Base-by-base conservation (phyloP, 1,140 invertebrate genomes). In the Arctopsyche grandis region DNA sequence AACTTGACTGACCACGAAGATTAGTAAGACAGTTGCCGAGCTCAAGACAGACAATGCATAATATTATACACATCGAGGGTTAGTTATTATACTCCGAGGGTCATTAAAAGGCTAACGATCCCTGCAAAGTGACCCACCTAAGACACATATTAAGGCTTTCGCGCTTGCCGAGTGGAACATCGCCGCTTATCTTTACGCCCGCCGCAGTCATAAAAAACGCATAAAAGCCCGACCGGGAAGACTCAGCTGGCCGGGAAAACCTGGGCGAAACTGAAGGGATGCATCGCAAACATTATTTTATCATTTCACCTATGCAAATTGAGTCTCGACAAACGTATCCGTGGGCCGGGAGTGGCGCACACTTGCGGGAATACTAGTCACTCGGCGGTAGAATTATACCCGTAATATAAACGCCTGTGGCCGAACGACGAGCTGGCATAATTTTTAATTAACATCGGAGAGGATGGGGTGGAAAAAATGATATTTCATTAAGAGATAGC, bases 111-210 rank as follows among this genome's bases (percentile, higher is more conserved):
- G 29, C 46, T 38, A 38, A 71, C 24, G 60, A 16, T 52, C 24
- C 60, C 19, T 21, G 19, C 19, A 46, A 24, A 71, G 29, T 71
- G 69, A 71, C 69, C 69, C 21, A 44, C 38, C 16, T 9, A 10
- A 71, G 38, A 71, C 38, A 48, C 38, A 48, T 48, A 71, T 44
- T 71, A 71, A 71, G 21, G 38, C 69, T 22, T 69, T 44, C 69
- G 21, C 22, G 44, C 4, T 22, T 16, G 12, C 9, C n/a, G 56
- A 43, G 56, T 19, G 5, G 56, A 76, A 58, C 74, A 76, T 76
- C 26, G 21, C 26, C 74, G 74, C 74, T 76, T 76, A 76, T 76
- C 74, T 76, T 76, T 76, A 75, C 73, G 19, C 52, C 48, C 16
- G 16, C 24, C 21, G 52, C 56, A 58, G 26, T 29, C 60, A 76